phyloP scores from a whole-genome alignment of 2,888 invertebrate species.

The Micoletzkya japonica region DNA sequence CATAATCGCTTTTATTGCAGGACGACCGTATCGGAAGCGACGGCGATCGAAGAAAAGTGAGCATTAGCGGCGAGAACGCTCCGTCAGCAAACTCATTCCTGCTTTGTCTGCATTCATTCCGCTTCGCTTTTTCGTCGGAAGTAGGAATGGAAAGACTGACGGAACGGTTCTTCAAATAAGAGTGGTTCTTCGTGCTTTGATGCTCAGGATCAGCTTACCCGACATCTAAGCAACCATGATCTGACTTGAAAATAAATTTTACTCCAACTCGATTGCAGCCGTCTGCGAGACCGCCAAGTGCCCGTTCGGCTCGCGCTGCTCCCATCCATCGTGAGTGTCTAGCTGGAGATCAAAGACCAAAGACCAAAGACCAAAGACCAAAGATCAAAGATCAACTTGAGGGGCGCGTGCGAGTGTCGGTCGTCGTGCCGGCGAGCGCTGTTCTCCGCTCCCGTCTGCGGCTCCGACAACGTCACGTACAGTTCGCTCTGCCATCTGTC shows the following conservation, averaged over 20 bases:
- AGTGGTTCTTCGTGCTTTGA: too few species aligned
- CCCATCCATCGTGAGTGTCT: constrained; percentile 34
- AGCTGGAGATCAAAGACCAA: background rate
- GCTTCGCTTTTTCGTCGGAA: background rate
- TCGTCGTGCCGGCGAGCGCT: constrained; percentile 34
- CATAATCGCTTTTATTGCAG: constrained; percentile 3
- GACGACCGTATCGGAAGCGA: constrained; percentile 18
- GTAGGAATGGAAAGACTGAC: background rate
- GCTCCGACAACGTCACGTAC: constrained; percentile 44
- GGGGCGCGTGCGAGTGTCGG: constrained; percentile 46
- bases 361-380: background rate
- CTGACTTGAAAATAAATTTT: too few species aligned
- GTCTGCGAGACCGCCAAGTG: constrained; percentile 43
- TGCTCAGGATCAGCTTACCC: too few species aligned
- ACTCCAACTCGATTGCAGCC: constrained; percentile 35
- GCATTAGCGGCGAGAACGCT: too few species aligned
- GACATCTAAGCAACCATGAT: background rate
- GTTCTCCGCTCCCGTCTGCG: constrained; percentile 38
- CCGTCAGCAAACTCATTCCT: too few species aligned
- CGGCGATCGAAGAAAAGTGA: constrained; percentile 18
- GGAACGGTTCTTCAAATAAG: too few species aligned
- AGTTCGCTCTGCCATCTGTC: constrained; percentile 45
- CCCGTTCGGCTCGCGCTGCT: constrained; percentile 48
- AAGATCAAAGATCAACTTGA: constrained; percentile 1
- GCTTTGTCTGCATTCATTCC: too few species aligned